Evolutionary conservation across 2,888 invertebrate genomes (phyloP).

Genomic region (Cephus pulcher): DNA sequence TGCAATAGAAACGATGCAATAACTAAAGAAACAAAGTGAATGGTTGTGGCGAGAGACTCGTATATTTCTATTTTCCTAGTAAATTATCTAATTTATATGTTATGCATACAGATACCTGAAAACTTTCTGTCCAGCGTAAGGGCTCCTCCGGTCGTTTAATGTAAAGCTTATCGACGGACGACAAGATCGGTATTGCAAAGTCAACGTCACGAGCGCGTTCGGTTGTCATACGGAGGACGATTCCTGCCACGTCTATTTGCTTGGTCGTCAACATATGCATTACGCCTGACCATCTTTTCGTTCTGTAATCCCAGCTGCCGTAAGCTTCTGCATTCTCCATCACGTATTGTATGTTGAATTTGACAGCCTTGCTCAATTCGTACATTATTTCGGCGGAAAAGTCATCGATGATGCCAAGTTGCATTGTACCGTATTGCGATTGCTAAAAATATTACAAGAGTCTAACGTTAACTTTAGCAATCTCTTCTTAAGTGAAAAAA

Average conservation of each 20-base stretch:
- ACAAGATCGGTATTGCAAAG: constrained; percentile 49
- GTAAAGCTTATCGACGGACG: constrained; percentile 41
- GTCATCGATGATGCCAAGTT: neutral
- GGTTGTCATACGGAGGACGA: constrained; percentile 45
- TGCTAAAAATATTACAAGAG: neutral
- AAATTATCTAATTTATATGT: too few relatives aligned
- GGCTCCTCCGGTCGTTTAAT: constrained; percentile 35
- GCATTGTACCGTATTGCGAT: neutral
- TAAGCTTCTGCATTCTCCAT: constrained; percentile 24
- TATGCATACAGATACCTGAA: constrained; percentile 38
- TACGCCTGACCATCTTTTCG: constrained; percentile 45
- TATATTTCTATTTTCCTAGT: neutral
- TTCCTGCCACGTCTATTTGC: constrained; percentile 46
- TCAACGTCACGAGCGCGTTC: constrained; percentile 43
- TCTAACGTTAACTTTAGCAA: neutral
- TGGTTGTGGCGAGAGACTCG: neutral
- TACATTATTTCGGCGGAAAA: constrained; percentile 32
- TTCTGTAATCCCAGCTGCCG: constrained; percentile 37
- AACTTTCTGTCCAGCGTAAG: constrained; percentile 50
- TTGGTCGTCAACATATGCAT: constrained; percentile 37
- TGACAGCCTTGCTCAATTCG: constrained; percentile 45
- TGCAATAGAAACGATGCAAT: too few relatives aligned
- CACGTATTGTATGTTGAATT: constrained; percentile 38
- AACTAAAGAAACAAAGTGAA: neutral
- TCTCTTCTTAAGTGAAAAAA: too few relatives aligned